A percentile compares a stretch with the other conserved stretches of the same genome.
These are phyloP conservation scores for Pomatorhinus ruficollis DNA, from an alignment of 2,113 vertebrate species.

Conservation along the genomic window DNA sequence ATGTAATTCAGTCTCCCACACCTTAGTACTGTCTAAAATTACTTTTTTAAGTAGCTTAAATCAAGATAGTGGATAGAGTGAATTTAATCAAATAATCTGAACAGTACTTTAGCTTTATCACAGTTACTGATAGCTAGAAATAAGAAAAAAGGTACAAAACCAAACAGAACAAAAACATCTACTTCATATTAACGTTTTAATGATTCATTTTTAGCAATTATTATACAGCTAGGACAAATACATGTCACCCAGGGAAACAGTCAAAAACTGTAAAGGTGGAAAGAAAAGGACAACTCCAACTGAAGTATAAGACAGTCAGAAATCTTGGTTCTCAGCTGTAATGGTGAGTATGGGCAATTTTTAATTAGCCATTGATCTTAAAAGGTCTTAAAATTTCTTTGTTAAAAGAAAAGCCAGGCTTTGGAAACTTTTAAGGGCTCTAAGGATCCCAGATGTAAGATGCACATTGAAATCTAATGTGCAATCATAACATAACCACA, in stretches of 20 bases:
- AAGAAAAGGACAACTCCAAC: neutral
- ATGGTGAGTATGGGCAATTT: neutral
- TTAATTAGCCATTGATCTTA: neutral
- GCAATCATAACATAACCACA: neutral
- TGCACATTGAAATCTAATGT: neutral
- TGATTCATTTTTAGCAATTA: neutral
- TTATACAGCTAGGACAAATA: neutral
- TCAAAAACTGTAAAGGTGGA: neutral
- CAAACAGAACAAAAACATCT: neutral
- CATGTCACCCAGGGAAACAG: neutral
- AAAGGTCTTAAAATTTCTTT: neutral
- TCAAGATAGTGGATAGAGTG: neutral
- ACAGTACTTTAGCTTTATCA: neutral
- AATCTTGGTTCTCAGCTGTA: neutral
- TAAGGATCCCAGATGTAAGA: neutral
- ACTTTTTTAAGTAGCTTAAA: neutral
- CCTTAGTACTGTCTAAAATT: neutral
- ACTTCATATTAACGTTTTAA: neutral
- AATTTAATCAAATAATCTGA: neutral
- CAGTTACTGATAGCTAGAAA: neutral
- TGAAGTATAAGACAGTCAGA: neutral
- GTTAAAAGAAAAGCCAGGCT: neutral
- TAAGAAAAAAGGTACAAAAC: neutral
- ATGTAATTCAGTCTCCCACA: neutral
- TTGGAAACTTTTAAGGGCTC: neutral